Evolutionary conservation across 2,113 vertebrate genomes (phyloP).

Genomic region (Silurus asotus): DNA sequence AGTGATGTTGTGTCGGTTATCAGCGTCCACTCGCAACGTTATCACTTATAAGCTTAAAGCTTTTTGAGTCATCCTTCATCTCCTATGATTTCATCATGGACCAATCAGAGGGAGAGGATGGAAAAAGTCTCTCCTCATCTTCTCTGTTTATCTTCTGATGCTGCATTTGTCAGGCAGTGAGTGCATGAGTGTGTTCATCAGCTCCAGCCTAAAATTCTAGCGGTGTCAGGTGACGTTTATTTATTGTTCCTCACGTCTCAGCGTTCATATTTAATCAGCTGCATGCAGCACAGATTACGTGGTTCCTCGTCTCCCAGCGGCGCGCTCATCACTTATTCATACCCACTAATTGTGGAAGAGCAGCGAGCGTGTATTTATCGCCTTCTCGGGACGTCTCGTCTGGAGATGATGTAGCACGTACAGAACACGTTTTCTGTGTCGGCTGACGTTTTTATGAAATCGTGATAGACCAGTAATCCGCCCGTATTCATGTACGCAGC

Average conservation of each 20-base stretch:
- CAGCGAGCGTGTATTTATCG: not conserved
- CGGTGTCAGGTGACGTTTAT: constrained; percentile 3
- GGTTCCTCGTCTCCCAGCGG: not conserved
- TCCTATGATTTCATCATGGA: constrained; percentile 69
- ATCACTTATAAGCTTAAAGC: too few relatives aligned
- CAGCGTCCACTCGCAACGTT: too few relatives aligned
- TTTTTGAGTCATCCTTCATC: not conserved
- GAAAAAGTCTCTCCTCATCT: constrained; percentile 56
- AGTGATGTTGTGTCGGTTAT: too few relatives aligned
- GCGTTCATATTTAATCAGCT: constrained; percentile 20
- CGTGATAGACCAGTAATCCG: not conserved
- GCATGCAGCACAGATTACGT: not conserved
- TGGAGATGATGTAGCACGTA: not conserved
- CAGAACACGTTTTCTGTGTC: not conserved
- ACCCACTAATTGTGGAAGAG: not conserved
- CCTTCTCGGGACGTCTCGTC: not conserved
- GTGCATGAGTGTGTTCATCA: constrained; percentile 14
- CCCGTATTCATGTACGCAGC: not conserved
- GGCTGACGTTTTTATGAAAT: not conserved
- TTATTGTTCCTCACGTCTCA: constrained; percentile 26
- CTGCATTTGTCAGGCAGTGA: constrained; percentile 25
- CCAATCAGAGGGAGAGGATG: constrained; percentile 65
- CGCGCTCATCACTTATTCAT: constrained; percentile 15
- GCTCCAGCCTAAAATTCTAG: not conserved
- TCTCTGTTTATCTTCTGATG: constrained; percentile 53